Evolutionary conservation across 2,113 vertebrate genomes (phyloP), one percentile per base, ranked within the genome.

Genomic region (Lepus timidus): DNA sequence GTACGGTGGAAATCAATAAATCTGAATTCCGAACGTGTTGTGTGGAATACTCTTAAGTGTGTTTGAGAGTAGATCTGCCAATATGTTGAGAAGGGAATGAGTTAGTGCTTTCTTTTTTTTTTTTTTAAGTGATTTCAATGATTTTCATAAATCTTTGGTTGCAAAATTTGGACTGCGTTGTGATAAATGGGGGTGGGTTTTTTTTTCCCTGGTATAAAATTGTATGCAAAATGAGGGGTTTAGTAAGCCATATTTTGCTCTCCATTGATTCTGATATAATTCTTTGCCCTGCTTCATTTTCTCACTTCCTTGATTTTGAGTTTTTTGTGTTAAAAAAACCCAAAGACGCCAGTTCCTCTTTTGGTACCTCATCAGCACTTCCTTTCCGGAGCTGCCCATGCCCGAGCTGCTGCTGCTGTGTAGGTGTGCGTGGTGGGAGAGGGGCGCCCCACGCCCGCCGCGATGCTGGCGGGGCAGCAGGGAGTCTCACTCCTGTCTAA

Each of bases 1-100:
- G 92, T 98, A 97, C 92, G 64, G 94, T 98, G 97, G 97, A 98
- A 98, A 98, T 98, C 97, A 98, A 98, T 98, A 98, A 98, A 98
- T 96, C 96, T 97, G 93, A 97, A 97, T 98, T 98, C 97, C 49
- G 95, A 98, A 98, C 97, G 74, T 97, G 87, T 83, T 16, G 94
- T 98, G 98, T 98, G 98, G 98, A 98, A 98, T 98, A 98, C 98
- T 98, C 96, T 98, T 98, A 97, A 97, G 95, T 98, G 96, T 98
- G 96, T 97, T 85, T 97, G 96, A 98, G 98, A 98, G 97, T 96
- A 97, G 97, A 96, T 97, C 98, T 98, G 91, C 98, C 97, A 97
- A 61, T 96, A 92, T 97, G 97, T 98, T 94, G 96, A 93, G 94
- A 97, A 98, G 95, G 96, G 89, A 98, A 95, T 87, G 91, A 90